Evolutionary conservation across 2,113 vertebrate genomes (phyloP).

Genomic region (Salvelinus namaycush): DNA sequence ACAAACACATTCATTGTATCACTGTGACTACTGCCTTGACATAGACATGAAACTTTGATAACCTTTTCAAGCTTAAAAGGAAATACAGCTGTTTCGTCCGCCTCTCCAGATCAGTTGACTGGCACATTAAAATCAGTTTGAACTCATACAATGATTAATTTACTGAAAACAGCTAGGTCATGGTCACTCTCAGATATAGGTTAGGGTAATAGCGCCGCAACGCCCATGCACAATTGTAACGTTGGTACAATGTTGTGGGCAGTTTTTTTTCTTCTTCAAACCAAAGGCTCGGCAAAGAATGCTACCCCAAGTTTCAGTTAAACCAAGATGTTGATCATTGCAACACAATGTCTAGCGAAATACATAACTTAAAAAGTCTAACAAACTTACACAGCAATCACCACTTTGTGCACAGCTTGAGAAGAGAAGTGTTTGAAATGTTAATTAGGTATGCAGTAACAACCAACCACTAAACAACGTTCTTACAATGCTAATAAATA

Average conservation of each 20-base stretch:
- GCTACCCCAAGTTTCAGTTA: background rate
- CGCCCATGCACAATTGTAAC: background rate
- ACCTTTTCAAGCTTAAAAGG: background rate
- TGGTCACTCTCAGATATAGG: background rate
- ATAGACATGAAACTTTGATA: slow-evolving; percentile 13
- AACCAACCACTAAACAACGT: slow-evolving; percentile 58
- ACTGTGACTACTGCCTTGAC: slow-evolving; percentile 21
- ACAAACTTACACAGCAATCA: slow-evolving; percentile 56
- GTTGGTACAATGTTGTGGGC: background rate
- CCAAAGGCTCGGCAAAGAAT: background rate
- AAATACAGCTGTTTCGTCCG: background rate
- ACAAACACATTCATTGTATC: slow-evolving; percentile 22
- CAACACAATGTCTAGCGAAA: slow-evolving; percentile 41
- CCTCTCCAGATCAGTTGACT: background rate
- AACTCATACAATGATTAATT: background rate
- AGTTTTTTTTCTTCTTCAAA: background rate
- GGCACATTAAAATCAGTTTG: slow-evolving; percentile 12
- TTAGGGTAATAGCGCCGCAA: background rate
- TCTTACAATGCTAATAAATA: slow-evolving; percentile 70
- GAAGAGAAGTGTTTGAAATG: slow-evolving; percentile 37
- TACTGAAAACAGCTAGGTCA: background rate
- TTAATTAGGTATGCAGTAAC: slow-evolving; percentile 40
- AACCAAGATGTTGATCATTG: slow-evolving; percentile 14
- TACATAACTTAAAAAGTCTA: slow-evolving; percentile 50
- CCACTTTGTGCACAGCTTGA: slow-evolving; percentile 63